Conservation (phyloP, 2,113 vertebrate species). For the Pituophis catenifer region DNA sequence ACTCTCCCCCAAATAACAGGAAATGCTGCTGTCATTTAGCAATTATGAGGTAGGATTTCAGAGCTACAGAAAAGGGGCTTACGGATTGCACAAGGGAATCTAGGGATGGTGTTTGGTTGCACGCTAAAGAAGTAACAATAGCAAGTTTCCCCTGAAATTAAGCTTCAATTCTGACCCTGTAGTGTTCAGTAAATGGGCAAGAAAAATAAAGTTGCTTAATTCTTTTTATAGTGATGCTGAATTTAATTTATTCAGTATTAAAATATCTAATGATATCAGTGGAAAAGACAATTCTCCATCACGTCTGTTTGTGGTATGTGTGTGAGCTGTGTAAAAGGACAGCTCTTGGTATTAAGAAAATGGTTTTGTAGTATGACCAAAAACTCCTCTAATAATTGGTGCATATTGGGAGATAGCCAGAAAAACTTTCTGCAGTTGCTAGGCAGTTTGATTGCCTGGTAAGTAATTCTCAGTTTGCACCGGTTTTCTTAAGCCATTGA, state of each 20-base stretch:
- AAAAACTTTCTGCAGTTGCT: not conserved
- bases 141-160: not conserved
- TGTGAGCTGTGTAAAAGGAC: not conserved
- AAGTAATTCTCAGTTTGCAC: not conserved
- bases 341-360: not conserved
- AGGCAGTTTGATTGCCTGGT: not conserved
- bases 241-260: not conserved
- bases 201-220: not conserved
- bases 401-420: not conserved
- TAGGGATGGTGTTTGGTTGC: not conserved
- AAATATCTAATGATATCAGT: not conserved
- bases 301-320: not conserved
- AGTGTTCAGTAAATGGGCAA: not conserved
- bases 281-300: not conserved
- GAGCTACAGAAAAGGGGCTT: not conserved
- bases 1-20: not conserved
- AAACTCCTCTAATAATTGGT: not conserved
- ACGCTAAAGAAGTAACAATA: not conserved
- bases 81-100: not conserved
- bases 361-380: not conserved
- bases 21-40: not conserved
- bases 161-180: not conserved
- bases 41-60: not conserved
- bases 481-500: not conserved
- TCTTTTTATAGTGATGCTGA: not conserved